Conservation (phyloP, 2,888 invertebrate species). For the Caenorhabditis drosophilae region DNA sequence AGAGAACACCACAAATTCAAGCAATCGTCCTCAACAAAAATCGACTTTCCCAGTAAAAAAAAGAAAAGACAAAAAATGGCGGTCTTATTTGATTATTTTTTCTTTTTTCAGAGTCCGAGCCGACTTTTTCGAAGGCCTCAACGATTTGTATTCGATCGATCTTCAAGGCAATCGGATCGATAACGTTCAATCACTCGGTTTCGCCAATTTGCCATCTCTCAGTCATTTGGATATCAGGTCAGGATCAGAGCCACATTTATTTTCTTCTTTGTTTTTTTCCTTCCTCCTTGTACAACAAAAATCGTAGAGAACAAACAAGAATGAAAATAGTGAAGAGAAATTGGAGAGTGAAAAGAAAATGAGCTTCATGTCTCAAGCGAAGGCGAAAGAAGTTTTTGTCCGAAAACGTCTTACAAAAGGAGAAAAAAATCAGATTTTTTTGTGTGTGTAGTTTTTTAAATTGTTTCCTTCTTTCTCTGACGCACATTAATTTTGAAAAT, state of each 20-base stretch:
- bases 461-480: no score
- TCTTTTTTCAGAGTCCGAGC: conserved; percentile 61
- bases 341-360: no score
- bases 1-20: conserved; percentile 65
- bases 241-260: background rate
- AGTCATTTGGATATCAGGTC: conserved; percentile 68
- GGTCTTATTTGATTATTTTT: conserved; percentile 10
- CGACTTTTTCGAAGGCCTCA: conserved; percentile 67
- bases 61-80: background rate
- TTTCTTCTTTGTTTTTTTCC: no score
- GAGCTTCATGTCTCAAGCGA: no score
- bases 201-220: conserved; percentile 66
- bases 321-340: no score
- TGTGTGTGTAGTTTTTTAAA: no score
- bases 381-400: no score
- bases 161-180: conserved; percentile 66
- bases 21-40: conserved; percentile 69
- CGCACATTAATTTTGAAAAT: no score
- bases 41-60: conserved; percentile 61
- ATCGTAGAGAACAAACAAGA: no score
- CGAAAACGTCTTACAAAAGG: no score
- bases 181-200: conserved; percentile 64
- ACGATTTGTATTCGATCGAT: conserved; percentile 67
- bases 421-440: no score
- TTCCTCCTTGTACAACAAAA: no score